A percentile compares a stretch with the other conserved stretches of the same genome.
Evolutionary conservation across 2,797 vertebrate species (phyloP).

Genomic region (Parauchenoglanis punctatus): DNA sequence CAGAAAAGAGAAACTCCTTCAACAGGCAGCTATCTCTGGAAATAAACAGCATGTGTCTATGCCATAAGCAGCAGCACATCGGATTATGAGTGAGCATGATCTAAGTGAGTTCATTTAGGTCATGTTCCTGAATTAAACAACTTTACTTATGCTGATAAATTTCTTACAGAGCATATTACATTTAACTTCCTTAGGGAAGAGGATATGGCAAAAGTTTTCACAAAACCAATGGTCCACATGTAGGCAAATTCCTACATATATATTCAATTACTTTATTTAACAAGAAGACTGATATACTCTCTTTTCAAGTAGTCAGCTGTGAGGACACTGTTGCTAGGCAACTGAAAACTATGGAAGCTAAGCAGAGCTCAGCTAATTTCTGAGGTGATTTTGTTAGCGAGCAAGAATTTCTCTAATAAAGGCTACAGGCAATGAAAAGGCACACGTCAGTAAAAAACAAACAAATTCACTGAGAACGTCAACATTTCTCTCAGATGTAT

Average conservation of each 20-base stretch:
- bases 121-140: neutral
- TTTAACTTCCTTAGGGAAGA: neutral
- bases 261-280: neutral
- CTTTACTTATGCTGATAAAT: neutral
- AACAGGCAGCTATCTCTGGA: neutral
- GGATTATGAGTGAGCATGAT: conserved; percentile 8
- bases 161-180: too few relatives aligned
- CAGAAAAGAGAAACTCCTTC: neutral
- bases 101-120: neutral
- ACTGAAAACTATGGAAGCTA: neutral
- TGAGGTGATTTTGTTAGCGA: neutral
- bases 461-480: neutral
- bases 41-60: neutral
- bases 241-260: neutral
- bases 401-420: neutral
- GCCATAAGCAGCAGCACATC: conserved; percentile 8
- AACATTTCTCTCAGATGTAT: conserved; percentile 8
- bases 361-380: neutral
- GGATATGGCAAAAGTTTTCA: neutral
- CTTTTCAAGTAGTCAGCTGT: neutral
- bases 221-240: neutral
- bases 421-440: neutral
- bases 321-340: neutral
- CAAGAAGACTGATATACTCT: neutral
- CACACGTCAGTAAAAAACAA: neutral